These are phyloP conservation scores for Nymphalis urticae DNA, from an alignment of 2,888 invertebrate genomes.

Conservation along the genomic window DNA sequence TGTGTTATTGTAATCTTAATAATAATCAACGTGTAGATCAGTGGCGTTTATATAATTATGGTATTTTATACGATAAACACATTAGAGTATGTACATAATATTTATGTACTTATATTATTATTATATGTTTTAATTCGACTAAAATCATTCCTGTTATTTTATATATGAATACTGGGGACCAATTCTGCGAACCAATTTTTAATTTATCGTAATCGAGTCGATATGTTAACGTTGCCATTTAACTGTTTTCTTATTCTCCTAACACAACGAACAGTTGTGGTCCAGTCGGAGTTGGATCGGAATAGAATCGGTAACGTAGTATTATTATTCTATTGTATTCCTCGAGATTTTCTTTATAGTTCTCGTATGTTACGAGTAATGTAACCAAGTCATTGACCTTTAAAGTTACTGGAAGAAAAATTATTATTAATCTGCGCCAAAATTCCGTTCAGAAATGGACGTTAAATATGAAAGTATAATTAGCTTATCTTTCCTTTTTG, in stretches of 20 bases:
- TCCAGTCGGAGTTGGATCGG: no score
- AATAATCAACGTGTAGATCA: not conserved
- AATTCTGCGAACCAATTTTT: no score
- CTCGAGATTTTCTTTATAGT: conserved; percentile 29
- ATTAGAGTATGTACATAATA: conserved; percentile 1
- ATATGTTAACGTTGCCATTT: no score
- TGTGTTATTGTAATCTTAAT: not conserved
- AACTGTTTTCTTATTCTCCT: no score
- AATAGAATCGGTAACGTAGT: no score
- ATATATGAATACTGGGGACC: conserved; percentile 41
- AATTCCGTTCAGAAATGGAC: no score
- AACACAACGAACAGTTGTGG: no score
- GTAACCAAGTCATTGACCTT: conserved; percentile 24
- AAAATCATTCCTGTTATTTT: conserved; percentile 13
- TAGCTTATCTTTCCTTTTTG: no score
- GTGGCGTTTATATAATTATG: not conserved
- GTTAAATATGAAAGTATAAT: no score
- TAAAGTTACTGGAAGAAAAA: conserved; percentile 15
- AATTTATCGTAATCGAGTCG: no score
- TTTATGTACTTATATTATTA: not conserved
- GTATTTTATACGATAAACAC: not conserved
- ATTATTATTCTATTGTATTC: no score
- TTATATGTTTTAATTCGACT: not conserved
- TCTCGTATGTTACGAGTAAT: conserved; percentile 23
- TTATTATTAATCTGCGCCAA: no score